Evolutionary conservation across 2,888 invertebrate genomes (phyloP), one percentile per base, ranked within the genome.

Genomic region (Cyclophora punctaria): DNA sequence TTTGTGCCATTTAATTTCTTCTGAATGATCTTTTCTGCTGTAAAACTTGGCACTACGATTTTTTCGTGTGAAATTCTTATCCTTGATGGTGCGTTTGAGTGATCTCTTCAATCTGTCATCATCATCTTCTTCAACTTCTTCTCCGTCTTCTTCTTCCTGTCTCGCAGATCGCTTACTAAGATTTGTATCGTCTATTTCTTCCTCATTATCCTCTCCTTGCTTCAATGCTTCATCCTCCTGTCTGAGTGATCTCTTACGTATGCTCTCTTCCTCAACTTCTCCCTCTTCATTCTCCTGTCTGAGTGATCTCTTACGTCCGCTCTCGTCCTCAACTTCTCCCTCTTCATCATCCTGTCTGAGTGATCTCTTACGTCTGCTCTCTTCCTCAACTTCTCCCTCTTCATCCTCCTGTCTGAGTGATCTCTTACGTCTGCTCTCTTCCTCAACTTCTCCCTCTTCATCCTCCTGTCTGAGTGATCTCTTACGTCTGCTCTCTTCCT

Each of bases 301-400:
- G 20, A 20, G 20, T 20, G 20, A 20, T 20, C 34, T 56, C 47
- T 34, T 48, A 52, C n/a, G 45, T 49, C 6, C 56, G 46, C 41
- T 51, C 57, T 40, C 59, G 33, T 53, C 51, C 46, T 56, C 56
- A 34, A 48, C 35, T 42, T 50, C 47, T 40, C 55, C 56, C 7
- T 52, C 47, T 48, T 50, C 49, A 41, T 47, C 55, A 6, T 60
- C 48, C 41, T 53, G 53, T 6, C 48, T 48, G 49, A 35, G 3
- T n/a, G 5, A 48, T 44, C 41, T 47, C 49, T 47, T 5, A 35
- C 40, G n/a, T 47, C 47, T 20, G 20, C 20, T 20, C 7, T 40
- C 35, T 3, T 45, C 45, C 6, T 41, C 47, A 20, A 43, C 46
- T 7, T 45, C 47, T 37, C 34, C 57, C 2, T 46, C 51, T 6